Base-by-base conservation (phyloP, 2,888 invertebrate species). In the Plutella xylostella region DNA sequence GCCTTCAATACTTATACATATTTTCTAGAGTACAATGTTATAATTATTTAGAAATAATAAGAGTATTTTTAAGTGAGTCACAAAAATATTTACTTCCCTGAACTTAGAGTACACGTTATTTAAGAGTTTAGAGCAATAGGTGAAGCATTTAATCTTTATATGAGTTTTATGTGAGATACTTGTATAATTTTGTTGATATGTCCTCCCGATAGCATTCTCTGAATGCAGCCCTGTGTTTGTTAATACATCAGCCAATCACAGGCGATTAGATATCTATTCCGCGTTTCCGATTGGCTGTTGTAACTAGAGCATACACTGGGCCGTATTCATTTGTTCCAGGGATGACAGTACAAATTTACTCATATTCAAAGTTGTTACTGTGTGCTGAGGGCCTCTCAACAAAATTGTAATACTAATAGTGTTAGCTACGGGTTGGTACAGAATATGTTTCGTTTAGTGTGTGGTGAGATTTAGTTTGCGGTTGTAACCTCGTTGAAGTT, bases 21-120 rank as follows among this genome's bases (percentile, higher is more conserved):
- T 82, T 80, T 82, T 83, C 80, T 80, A 82, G 82, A 82, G 82
- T 82, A 83, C 80, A 82, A 83, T 82, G 79, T 83, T 82, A 82
- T 77, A 78, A 79, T 79, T 79, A 80, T 79, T 76, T 82, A 80
- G 78, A 72, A 73, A 72, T 67, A 57, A 65, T 80, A 80, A 79
- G 78, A 58, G 58, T 73, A 76, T 58, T 68, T 62, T 58, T 82
- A 83, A 82, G 80, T 67, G 73, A 78, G 72, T 80, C 82, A 82
- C 83, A 82, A 79, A 73, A 73, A 82, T 82, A 82, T 83, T 82
- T 82, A 80, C 80, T 77, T 78, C 73, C 74, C 69, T 62, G 63
- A 68, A 66, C 61, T 70, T 78, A 80, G 77, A 67, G 60, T 68
- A 76, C 80, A 80, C 78, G 61, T 68, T 75, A 71, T 71, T 65